A percentile compares a stretch with the other conserved stretches of the same genome.
Evolutionary conservation across 2,113 vertebrate species (phyloP).

Genomic region (Osmerus mordax): DNA sequence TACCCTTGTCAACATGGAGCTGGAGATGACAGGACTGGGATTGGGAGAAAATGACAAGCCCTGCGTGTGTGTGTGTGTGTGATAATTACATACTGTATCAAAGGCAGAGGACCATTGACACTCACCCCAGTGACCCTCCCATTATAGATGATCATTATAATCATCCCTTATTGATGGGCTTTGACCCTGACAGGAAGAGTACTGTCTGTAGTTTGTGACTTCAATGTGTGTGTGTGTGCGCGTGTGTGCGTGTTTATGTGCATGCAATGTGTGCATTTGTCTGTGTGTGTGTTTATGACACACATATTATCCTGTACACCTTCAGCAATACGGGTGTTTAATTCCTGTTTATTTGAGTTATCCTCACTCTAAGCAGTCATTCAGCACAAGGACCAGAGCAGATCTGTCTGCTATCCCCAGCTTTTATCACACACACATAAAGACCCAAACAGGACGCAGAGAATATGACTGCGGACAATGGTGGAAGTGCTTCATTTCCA

Average conservation of each 20-base stretch:
- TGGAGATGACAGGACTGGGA: constrained; percentile 47
- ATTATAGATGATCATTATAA: constrained; percentile 63
- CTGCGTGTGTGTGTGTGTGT: constrained; percentile 5
- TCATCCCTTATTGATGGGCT: constrained; percentile 55
- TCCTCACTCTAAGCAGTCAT: constrained; percentile 45
- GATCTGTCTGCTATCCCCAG: constrained; percentile 37
- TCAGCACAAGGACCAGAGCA: constrained; percentile 39
- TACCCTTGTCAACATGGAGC: constrained; percentile 27
- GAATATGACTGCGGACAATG: constrained; percentile 58
- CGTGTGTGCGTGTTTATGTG: constrained; percentile 6
- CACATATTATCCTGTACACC: constrained; percentile 25
- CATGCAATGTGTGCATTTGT: constrained; percentile 1
- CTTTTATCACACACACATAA: constrained; percentile 44
- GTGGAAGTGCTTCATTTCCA: constrained; percentile 64
- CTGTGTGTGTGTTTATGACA: constrained; percentile 10
- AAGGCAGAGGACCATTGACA: constrained; percentile 37
- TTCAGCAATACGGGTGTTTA: constrained; percentile 34
- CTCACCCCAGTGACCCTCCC: constrained; percentile 45
- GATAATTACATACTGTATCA: constrained; percentile 58
- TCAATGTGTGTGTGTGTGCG: neutral
- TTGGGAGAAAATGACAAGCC: constrained; percentile 50
- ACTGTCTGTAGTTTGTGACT: constrained; percentile 17
- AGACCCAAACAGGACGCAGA: constrained; percentile 49
- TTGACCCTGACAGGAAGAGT: constrained; percentile 41
- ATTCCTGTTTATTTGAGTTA: constrained; percentile 39